Evolutionary conservation across 2,797 vertebrate species (phyloP).

Genomic region (Mus spretus): DNA sequence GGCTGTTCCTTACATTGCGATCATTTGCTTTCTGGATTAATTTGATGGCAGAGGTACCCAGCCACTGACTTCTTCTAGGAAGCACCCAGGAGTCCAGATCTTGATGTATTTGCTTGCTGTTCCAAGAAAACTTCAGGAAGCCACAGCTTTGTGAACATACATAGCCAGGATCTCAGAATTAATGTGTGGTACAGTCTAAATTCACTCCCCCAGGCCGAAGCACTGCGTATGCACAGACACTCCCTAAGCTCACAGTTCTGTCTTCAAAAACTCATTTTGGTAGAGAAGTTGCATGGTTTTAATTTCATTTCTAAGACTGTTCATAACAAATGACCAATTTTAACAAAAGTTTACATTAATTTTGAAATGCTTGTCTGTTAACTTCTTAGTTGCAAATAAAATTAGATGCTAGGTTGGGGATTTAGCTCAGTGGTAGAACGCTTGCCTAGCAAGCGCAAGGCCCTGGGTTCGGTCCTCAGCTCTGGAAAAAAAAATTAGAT

Average conservation of each 20-base stretch:
- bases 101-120: conserved; percentile 64
- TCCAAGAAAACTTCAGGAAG: conserved; percentile 77
- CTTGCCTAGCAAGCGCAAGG: too few species aligned
- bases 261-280: conserved; percentile 6
- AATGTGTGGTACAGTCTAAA: conserved; percentile 60
- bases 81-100: conserved; percentile 67
- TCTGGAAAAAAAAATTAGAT: conserved; percentile 38
- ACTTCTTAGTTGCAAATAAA: conserved; percentile 53
- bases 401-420: conserved; percentile 20
- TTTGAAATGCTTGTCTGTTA: conserved; percentile 50
- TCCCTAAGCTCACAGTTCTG: conserved; percentile 27
- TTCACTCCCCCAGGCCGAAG: conserved; percentile 63
- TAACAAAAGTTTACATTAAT: conserved; percentile 29
- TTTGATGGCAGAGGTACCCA: conserved; percentile 66
- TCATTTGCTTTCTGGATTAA: conserved; percentile 74
- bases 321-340: conserved; percentile 50
- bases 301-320: conserved; percentile 47
- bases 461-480: too few species aligned
- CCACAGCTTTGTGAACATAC: conserved; percentile 63
- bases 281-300: conserved; percentile 11
- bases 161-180: conserved; percentile 57
- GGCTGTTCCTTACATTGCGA: conserved; percentile 19
- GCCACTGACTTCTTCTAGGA: conserved; percentile 75
- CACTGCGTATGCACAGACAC: conserved; percentile 30
- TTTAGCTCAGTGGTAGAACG: too few species aligned